phyloP scores from a whole-genome alignment of 2,888 invertebrate genomes.

The Nebria brevicollis region DNA sequence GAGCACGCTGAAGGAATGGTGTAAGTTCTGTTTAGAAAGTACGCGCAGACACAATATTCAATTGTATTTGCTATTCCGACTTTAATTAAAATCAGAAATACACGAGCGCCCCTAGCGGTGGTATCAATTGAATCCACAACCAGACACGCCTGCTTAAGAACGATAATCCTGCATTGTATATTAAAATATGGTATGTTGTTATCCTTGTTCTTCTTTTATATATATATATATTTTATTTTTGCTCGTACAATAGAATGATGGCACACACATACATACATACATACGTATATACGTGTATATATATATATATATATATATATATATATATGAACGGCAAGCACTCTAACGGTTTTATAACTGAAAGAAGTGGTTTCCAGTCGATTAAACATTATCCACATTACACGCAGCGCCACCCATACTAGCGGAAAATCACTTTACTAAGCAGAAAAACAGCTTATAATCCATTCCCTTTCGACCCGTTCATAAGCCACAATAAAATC shows the following conservation, averaged over 20 bases:
- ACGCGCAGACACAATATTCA: constrained; percentile 46
- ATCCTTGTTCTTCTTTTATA: too few species aligned
- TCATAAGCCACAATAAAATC: too few species aligned
- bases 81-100: constrained; percentile 48
- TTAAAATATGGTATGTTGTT: constrained; percentile 9
- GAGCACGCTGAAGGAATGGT: constrained; percentile 24
- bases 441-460: constrained; percentile 5
- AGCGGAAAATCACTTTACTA: constrained; percentile 8
- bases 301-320: too few species aligned
- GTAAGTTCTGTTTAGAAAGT: constrained; percentile 45
- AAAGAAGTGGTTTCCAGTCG: constrained; percentile 47
- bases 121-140: constrained; percentile 43
- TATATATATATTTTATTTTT: too few species aligned
- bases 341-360: constrained; percentile 46
- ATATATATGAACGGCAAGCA: neutral
- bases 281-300: too few species aligned
- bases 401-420: constrained; percentile 26
- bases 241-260: too few species aligned
- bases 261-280: too few species aligned
- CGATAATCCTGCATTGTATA: constrained; percentile 45
- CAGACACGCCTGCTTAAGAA: constrained; percentile 46
- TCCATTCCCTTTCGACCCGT: too few species aligned
- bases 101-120: constrained; percentile 27
- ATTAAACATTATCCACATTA: constrained; percentile 35
- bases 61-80: constrained; percentile 47